These are phyloP conservation scores for Lydus trimaculatus DNA, from an alignment of 2,888 invertebrate genomes.

Conservation along the genomic window DNA sequence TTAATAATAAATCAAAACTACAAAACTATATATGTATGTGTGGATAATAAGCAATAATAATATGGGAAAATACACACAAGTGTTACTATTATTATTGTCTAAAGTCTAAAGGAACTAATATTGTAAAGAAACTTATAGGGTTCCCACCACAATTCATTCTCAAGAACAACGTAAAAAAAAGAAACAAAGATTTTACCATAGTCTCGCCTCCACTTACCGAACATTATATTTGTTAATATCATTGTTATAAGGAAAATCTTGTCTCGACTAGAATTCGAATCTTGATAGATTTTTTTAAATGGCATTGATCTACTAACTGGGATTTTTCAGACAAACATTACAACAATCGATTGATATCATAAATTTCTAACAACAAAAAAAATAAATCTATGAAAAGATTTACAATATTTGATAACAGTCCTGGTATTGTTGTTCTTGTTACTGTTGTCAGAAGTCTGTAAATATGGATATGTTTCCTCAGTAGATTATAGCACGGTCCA, in stretches of 20 bases:
- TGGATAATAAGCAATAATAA: neutral
- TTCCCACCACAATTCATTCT: constrained; percentile 35
- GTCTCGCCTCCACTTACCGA: neutral
- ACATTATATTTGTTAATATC: no score
- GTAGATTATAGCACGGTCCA: constrained; percentile 6
- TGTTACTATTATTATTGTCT: constrained; percentile 33
- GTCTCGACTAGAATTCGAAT: neutral
- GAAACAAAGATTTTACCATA: neutral
- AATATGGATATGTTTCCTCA: neutral
- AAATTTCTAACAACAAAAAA: neutral
- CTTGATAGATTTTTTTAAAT: neutral
- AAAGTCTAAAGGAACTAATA: constrained; percentile 35
- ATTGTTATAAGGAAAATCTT: neutral
- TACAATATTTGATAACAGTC: neutral
- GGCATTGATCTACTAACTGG: neutral
- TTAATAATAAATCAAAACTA: neutral
- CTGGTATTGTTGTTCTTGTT: neutral
- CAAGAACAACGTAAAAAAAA: neutral
- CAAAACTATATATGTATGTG: neutral
- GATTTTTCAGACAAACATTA: neutral
- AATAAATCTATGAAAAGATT: neutral
- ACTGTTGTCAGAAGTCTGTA: neutral
- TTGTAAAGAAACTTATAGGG: constrained; percentile 36
- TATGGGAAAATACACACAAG: constrained; percentile 20
- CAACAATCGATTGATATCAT: neutral